phyloP scores from a whole-genome alignment of 2,888 invertebrate genomes.

The Altica lythri region DNA sequence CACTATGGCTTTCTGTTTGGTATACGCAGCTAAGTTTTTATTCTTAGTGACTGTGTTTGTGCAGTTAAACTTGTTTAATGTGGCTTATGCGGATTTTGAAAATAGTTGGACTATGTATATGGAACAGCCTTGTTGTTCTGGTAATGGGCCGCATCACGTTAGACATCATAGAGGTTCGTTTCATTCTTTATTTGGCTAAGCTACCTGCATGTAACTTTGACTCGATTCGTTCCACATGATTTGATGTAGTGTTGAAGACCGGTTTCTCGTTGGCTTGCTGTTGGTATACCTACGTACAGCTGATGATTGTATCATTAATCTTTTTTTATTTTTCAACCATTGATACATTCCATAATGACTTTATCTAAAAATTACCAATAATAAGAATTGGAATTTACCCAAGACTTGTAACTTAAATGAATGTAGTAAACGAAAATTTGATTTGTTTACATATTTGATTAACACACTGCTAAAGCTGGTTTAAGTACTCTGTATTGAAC shows the following conservation, averaged over 20 bases:
- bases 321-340: too few relatives aligned
- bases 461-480: too few relatives aligned
- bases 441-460: too few relatives aligned
- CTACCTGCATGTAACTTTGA: slow-evolving; percentile 2
- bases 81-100: slow-evolving; percentile 59
- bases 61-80: slow-evolving; percentile 41
- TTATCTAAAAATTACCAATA: too few relatives aligned
- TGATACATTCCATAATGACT: too few relatives aligned
- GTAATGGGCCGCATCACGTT: slow-evolving; percentile 63
- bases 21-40: slow-evolving; percentile 37
- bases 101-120: slow-evolving; percentile 70
- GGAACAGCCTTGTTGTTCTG: slow-evolving; percentile 69
- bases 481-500: too few relatives aligned
- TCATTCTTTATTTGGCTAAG: slow-evolving; percentile 1
- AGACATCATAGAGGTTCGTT: slow-evolving; percentile 66
- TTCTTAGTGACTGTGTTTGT: slow-evolving; percentile 45
- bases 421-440: too few relatives aligned
- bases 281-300: background rate
- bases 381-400: too few relatives aligned
- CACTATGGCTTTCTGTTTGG: slow-evolving; percentile 37
- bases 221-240: slow-evolving; percentile 20
- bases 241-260: slow-evolving; percentile 12
- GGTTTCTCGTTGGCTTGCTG: slow-evolving; percentile 15
- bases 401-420: too few relatives aligned
- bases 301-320: slow-evolving; percentile 10